phyloP scores from a whole-genome alignment of 2,797 vertebrate species.

The Clamator glandarius region DNA sequence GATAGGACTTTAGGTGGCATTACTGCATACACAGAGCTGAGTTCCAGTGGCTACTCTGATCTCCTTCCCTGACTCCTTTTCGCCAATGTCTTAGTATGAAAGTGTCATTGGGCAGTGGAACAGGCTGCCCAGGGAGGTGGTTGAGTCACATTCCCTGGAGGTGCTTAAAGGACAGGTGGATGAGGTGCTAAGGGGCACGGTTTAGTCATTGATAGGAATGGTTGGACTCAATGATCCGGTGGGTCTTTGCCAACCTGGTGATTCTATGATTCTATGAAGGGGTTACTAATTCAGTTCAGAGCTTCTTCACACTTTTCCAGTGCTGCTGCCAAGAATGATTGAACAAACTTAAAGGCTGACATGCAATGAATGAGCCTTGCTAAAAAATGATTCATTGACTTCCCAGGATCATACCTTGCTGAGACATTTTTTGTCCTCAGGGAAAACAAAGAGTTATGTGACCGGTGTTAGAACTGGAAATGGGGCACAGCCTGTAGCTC shows the following conservation, averaged over 20 bases:
- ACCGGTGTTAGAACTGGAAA: neutral
- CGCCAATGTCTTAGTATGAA: neutral
- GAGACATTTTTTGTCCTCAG: neutral
- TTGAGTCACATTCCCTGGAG: too few species aligned
- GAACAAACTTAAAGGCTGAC: neutral
- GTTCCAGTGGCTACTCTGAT: neutral
- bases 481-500: neutral
- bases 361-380: neutral
- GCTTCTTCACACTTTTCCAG: neutral
- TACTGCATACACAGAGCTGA: accelerated
- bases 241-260: too few species aligned
- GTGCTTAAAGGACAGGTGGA: too few species aligned
- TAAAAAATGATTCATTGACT: neutral
- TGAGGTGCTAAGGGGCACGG: too few species aligned
- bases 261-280: too few species aligned
- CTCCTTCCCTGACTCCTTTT: neutral
- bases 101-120: too few species aligned
- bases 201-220: too few species aligned
- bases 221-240: too few species aligned
- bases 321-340: neutral
- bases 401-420: neutral
- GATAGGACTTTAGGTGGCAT: neutral
- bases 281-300: neutral
- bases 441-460: neutral
- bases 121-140: too few species aligned